Conservation (phyloP, 2,113 vertebrate genomes). For the Erythrocercus mccallii region DNA sequence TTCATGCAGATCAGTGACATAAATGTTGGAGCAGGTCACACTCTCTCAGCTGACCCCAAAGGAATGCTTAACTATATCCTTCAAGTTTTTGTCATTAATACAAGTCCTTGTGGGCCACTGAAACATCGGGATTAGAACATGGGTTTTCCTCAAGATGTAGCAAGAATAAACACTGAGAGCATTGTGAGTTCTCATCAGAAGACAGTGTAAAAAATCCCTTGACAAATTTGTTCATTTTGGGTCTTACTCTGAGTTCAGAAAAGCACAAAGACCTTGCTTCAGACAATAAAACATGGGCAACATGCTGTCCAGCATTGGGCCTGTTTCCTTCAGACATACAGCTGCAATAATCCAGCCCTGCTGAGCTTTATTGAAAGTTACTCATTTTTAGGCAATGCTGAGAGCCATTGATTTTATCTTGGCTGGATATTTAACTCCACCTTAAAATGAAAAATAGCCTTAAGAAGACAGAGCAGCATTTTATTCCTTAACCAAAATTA, state of each 20-base stretch:
- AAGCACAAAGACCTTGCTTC: not conserved
- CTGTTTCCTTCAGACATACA: not conserved
- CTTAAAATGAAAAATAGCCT: conserved; percentile 5
- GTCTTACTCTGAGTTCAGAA: not conserved
- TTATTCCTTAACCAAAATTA: not conserved
- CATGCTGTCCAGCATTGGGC: not conserved
- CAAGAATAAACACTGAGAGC: not conserved
- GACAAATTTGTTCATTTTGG: not conserved
- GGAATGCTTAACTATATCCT: not conserved
- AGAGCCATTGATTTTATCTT: not conserved
- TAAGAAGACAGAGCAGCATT: not conserved
- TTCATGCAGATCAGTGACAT: not conserved
- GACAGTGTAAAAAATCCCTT: not conserved
- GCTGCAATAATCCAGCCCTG: not conserved
- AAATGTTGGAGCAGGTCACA: not conserved
- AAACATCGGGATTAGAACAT: not conserved
- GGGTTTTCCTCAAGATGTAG: not conserved
- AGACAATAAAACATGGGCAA: not conserved
- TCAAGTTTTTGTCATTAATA: not conserved
- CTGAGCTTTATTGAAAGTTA: not conserved
- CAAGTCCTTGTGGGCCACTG: not conserved
- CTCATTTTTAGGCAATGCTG: not conserved
- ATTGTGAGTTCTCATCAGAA: not conserved
- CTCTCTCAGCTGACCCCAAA: not conserved
- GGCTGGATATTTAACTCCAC: not conserved